A percentile compares a stretch with the other conserved stretches of the same genome.
Conservation (phyloP, 2,113 vertebrate species). For the Dolichallabes microphthalmus region DNA sequence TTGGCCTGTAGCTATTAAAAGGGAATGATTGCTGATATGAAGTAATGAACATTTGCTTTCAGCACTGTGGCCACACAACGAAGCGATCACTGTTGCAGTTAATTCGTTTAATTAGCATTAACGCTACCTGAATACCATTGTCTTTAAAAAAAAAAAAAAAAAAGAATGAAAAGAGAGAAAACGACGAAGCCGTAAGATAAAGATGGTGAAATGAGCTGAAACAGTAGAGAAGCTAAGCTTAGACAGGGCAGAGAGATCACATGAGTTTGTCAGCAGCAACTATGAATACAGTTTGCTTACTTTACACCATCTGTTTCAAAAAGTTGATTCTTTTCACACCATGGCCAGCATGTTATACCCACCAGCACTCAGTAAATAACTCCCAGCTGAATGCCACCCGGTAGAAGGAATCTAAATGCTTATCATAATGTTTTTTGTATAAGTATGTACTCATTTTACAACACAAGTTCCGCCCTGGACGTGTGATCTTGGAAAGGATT, state of each 20-base stretch:
- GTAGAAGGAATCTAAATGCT: neutral
- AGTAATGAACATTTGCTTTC: conserved; percentile 25
- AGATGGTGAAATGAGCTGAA: neutral
- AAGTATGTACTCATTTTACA: neutral
- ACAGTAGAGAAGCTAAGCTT: too few species aligned
- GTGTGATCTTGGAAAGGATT: neutral
- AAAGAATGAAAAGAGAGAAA: too few species aligned
- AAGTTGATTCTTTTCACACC: neutral
- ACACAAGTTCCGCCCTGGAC: neutral
- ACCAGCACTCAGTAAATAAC: neutral
- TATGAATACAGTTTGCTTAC: neutral
- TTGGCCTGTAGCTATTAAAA: conserved; percentile 25
- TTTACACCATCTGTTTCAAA: neutral
- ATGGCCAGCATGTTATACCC: neutral
- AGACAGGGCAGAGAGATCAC: neutral
- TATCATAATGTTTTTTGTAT: neutral
- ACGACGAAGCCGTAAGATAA: neutral
- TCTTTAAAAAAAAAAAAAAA: neutral
- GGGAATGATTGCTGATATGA: conserved; percentile 4
- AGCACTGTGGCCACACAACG: neutral
- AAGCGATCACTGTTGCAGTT: conserved; percentile 12
- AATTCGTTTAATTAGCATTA: conserved; percentile 19
- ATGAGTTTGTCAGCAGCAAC: neutral
- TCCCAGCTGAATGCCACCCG: neutral
- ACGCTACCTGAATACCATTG: conserved; percentile 9